A percentile compares a stretch with the other conserved stretches of the same genome.
Evolutionary conservation across 2,888 invertebrate species (phyloP).

Genomic region (Folsomia manolachei): DNA sequence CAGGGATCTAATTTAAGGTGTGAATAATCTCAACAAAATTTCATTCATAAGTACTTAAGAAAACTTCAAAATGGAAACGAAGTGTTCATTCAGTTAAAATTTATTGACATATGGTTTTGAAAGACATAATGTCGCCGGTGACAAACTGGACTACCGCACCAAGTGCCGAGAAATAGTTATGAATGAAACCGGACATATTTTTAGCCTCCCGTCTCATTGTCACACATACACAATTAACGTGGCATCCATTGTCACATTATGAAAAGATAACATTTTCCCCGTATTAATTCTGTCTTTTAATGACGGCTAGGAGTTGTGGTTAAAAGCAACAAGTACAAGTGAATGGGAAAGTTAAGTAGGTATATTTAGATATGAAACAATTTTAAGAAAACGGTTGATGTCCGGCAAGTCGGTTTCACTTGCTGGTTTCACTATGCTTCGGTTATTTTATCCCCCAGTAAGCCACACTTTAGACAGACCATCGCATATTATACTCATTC

Average conservation of each 20-base stretch:
- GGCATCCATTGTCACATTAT: background rate
- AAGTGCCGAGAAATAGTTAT: too few species aligned
- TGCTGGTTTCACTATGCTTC: too few species aligned
- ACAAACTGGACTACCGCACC: background rate
- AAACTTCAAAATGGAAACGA: conserved; percentile 8
- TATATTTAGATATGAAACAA: too few species aligned
- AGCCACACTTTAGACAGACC: too few species aligned
- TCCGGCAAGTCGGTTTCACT: too few species aligned
- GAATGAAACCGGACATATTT: background rate
- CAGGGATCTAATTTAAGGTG: background rate
- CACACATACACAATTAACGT: background rate
- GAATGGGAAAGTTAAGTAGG: too few species aligned
- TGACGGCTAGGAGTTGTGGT: too few species aligned
- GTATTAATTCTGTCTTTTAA: too few species aligned
- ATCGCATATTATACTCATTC: too few species aligned
- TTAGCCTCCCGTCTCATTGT: background rate
- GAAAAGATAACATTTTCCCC: conserved; percentile 4
- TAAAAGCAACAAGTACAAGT: too few species aligned
- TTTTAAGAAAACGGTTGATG: too few species aligned
- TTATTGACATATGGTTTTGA: background rate
- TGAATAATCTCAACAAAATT: background rate
- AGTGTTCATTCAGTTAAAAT: background rate
- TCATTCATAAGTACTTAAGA: conserved; percentile 1
- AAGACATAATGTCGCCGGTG: background rate
- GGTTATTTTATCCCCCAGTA: too few species aligned